phyloP scores from a whole-genome alignment of 1,140 invertebrate genomes.

The Penaeus indicus region DNA sequence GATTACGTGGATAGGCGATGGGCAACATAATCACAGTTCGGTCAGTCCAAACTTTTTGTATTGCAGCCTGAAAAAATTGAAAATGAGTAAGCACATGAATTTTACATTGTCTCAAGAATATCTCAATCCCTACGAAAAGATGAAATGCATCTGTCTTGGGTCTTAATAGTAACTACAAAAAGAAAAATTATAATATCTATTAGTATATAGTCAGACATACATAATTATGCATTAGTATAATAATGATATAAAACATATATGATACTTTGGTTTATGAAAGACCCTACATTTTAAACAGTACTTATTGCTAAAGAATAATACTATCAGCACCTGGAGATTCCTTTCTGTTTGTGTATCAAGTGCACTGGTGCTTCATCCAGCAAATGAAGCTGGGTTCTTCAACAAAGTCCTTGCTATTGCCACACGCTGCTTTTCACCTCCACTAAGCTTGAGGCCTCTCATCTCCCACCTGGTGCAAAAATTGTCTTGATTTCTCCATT shows the following conservation, averaged over 20 bases:
- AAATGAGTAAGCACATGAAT: not conserved
- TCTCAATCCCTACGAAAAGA: too few species aligned
- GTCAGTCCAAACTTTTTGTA: constrained; percentile 83
- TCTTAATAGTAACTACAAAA: too few species aligned
- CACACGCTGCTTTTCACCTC: constrained; percentile 94
- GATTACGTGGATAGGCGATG: constrained; percentile 95
- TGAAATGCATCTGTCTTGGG: too few species aligned
- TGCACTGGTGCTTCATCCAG: constrained; percentile 92
- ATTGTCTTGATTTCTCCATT: constrained; percentile 67
- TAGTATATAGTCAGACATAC: too few species aligned
- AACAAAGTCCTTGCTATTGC: constrained; percentile 92
- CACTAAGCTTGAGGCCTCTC: constrained; percentile 74
- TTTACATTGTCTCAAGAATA: too few species aligned
- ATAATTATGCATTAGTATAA: too few species aligned
- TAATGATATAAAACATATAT: not conserved
- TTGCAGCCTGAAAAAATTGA: constrained; percentile 74
- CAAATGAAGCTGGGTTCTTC: constrained; percentile 84
- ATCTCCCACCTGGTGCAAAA: constrained; percentile 70
- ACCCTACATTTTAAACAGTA: too few species aligned
- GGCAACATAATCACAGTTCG: constrained; percentile 91
- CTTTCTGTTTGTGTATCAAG: constrained; percentile 70
- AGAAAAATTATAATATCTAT: too few species aligned
- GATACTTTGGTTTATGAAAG: not conserved
- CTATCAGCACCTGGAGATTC: constrained; percentile 65
- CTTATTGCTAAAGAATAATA: too few species aligned